Evolutionary conservation across 1,140 invertebrate genomes (phyloP), one percentile per base, ranked within the genome.

Genomic region (Drosophila tropicalis): DNA sequence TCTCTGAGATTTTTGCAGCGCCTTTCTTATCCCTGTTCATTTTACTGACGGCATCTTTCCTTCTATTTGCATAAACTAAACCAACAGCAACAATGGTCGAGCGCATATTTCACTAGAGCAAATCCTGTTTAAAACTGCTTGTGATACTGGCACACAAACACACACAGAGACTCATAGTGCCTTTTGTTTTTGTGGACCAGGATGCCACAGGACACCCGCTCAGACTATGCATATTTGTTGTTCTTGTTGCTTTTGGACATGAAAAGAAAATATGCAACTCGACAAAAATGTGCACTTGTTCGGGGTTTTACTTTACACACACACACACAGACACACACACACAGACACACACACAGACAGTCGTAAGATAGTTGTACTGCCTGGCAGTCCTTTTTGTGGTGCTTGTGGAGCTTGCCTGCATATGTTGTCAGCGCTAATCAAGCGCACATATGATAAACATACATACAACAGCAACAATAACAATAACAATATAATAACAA

Each of bases 341-440:
- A 44, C n/a, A 17, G 3, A 44, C 5, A 15, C n/a, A 47, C 15
- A 47, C 5, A 7, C 3, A 44, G 4, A 47, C 15, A 17, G n/a
- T 51, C 44, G 17, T 51, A 51, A 51, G 44, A 51, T 51, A 51
- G 44, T 51, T 19, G 65, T 83, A 64, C 72, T 76, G 81, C 75
- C 72, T 61, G 82, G 82, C 71, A 86, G 84, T 86, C 84, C 83
- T 86, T 79, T 87, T 76, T 70, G 74, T 61, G 73, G 74, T 76
- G 44, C 66, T 54, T 63, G 71, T 13, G 66, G 65, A 67, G 67
- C 55, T 58, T 72, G 81, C 77, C 79, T 87, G 79, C 83, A 86
- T 87, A 83, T 86, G 76, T 83, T 87, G 83, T 89, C 83, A 89
- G 79, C 83, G 83, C 83, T 86, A 86, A 86, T 86, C 83, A 86